A percentile compares a stretch with the other conserved stretches of the same genome.
Conservation (phyloP, 2,888 invertebrate species). For the Nomada fabriciana region DNA sequence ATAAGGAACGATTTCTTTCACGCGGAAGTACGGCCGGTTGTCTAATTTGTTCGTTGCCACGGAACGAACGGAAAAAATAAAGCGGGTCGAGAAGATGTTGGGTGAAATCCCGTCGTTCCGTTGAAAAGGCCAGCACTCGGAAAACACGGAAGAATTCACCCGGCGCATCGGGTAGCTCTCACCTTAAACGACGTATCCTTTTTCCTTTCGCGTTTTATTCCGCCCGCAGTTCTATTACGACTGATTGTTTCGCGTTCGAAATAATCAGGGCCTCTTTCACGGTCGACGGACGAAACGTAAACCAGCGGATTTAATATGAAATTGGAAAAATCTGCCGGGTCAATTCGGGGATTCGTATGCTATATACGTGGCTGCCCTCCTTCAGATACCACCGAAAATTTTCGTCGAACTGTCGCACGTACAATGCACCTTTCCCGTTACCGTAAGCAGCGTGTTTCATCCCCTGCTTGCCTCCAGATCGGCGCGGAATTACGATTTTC, state of each 20-base stretch:
- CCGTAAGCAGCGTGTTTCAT: background rate
- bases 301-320: constrained; percentile 40
- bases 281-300: constrained; percentile 28
- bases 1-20: constrained; percentile 12
- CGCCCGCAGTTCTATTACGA: constrained; percentile 22
- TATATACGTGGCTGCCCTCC: background rate
- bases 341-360: constrained; percentile 34
- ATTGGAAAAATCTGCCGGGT: constrained; percentile 39
- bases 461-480: background rate
- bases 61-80: background rate
- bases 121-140: constrained; percentile 2
- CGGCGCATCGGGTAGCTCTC: constrained; percentile 18
- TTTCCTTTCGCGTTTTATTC: background rate
- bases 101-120: constrained; percentile 13
- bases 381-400: background rate
- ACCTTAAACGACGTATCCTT: background rate
- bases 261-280: constrained; percentile 46
- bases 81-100: background rate
- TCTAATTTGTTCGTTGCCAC: constrained; percentile 19
- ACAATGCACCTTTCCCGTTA: background rate
- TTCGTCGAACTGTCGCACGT: background rate
- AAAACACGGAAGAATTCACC: constrained; percentile 21
- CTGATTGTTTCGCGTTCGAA: constrained; percentile 49
- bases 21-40: background rate
- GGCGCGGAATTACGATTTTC: background rate